Evolutionary conservation across 2,113 vertebrate genomes (phyloP).

Genomic region (Rhea americana): DNA sequence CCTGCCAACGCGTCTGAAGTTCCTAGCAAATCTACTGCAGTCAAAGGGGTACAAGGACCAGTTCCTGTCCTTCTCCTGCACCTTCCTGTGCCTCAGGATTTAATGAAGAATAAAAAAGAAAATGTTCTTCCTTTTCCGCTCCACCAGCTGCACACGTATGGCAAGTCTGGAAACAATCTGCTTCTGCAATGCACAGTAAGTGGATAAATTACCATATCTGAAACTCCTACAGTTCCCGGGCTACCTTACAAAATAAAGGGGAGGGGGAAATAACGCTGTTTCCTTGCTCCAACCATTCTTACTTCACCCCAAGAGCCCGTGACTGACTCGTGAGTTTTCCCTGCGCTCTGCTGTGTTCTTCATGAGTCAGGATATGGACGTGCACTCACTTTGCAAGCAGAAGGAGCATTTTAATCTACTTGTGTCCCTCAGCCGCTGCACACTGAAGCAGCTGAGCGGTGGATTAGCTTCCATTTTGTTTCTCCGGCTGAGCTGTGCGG

Average conservation of each 20-base stretch:
- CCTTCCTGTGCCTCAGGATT: not conserved
- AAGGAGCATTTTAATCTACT: not conserved
- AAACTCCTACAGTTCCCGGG: not conserved
- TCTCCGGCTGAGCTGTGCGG: not conserved
- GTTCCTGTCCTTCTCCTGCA: not conserved
- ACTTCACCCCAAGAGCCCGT: not conserved
- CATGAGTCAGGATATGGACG: fast-evolving
- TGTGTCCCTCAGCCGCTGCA: not conserved
- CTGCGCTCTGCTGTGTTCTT: not conserved
- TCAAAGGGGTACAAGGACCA: not conserved
- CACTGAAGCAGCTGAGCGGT: not conserved
- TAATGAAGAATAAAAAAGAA: not conserved
- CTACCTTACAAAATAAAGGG: not conserved
- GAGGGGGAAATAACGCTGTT: not conserved
- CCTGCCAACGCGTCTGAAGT: not conserved
- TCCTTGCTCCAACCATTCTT: not conserved
- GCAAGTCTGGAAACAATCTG: not conserved
- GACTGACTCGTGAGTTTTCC: not conserved
- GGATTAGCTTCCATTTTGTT: constrained; percentile 4
- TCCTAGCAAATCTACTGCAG: not conserved
- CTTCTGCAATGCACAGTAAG: not conserved
- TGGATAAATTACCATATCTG: not conserved
- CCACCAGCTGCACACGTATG: fast-evolving
- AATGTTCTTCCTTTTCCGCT: not conserved
- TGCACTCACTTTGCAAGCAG: not conserved